phyloP scores from a whole-genome alignment of 2,888 invertebrate genomes.

The Petrolisthes cinctipes region DNA sequence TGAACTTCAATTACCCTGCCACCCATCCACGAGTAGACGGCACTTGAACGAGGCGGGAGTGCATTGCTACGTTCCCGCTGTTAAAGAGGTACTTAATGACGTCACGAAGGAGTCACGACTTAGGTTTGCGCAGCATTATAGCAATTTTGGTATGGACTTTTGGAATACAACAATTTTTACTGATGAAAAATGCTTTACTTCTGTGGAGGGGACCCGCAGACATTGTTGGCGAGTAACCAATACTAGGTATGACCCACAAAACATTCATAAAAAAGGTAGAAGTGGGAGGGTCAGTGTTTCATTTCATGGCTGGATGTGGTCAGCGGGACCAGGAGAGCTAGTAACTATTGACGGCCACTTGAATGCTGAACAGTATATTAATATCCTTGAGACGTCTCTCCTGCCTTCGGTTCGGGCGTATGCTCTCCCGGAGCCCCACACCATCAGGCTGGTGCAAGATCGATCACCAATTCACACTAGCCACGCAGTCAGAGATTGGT shows the following conservation, averaged over 20 bases:
- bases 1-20: background rate
- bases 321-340: background rate
- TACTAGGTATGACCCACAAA: background rate
- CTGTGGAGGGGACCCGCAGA: background rate
- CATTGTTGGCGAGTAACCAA: background rate
- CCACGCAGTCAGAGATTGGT: slow-evolving; percentile 14
- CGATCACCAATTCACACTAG: background rate
- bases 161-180: background rate
- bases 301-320: slow-evolving; percentile 7
- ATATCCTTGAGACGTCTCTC: background rate
- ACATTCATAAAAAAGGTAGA: background rate
- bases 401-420: background rate
- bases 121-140: slow-evolving; percentile 12
- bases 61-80: background rate
- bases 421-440: background rate
- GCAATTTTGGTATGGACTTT: background rate
- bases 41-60: background rate
- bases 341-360: too few relatives aligned
- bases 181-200: background rate
- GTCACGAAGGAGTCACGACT: slow-evolving; percentile 9
- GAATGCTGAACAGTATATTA: too few relatives aligned
- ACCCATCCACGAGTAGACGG: slow-evolving; percentile 3
- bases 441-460: slow-evolving; percentile 1
- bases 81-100: background rate
- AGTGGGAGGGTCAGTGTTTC: background rate